Conservation (phyloP, 2,797 vertebrate genomes). For the Mormyrus hasselquistii region DNA sequence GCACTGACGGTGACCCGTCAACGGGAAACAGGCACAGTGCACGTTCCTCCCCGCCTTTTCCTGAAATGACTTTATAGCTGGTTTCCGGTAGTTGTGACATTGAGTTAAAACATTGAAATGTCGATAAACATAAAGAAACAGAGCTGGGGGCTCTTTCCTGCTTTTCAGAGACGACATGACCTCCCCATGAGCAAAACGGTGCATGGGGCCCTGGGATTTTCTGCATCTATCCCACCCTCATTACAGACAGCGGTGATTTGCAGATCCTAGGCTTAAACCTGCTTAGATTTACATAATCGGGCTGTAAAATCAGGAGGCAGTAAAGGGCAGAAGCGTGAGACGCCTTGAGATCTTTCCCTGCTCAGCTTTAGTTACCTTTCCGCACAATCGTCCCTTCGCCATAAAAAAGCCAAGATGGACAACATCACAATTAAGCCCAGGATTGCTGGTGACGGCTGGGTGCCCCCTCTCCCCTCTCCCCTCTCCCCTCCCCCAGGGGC, state of each 20-base stretch:
- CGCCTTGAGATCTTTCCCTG: not conserved
- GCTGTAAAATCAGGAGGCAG: not conserved
- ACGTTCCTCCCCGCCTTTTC: not conserved
- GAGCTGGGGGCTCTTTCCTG: not conserved
- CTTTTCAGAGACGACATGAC: not conserved
- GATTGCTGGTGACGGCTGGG: not conserved
- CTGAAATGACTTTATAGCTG: not conserved
- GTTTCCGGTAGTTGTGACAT: not conserved
- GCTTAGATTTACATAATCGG: not conserved
- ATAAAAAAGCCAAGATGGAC: not conserved
- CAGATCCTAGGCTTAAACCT: not conserved
- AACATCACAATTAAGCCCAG: not conserved
- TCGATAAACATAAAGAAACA: not conserved
- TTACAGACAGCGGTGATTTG: not conserved
- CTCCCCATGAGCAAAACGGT: not conserved
- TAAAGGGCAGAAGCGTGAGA: not conserved
- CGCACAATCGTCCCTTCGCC: not conserved
- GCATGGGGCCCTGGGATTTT: not conserved
- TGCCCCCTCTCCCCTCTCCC: not conserved
- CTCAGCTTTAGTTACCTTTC: not conserved
- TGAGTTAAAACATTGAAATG: not conserved
- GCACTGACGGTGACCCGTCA: not conserved
- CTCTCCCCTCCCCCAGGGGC: not conserved
- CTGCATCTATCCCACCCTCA: not conserved
- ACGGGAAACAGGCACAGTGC: not conserved